These are phyloP conservation scores for Galaxea fascicularis DNA, from an alignment of 92 coral and sea anemone genomes.

Conservation along the genomic window DNA sequence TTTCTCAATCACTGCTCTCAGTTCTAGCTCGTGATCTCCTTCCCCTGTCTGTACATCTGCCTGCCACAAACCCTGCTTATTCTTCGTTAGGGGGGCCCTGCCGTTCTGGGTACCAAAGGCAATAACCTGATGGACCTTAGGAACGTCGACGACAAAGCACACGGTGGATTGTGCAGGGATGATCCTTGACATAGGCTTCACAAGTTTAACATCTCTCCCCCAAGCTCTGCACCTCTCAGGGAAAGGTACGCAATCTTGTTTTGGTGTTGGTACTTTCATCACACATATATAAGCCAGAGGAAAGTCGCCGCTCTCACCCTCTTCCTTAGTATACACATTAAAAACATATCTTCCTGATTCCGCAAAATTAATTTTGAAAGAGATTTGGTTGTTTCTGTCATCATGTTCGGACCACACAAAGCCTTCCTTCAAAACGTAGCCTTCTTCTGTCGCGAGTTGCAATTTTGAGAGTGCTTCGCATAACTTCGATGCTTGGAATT, in stretches of 20 bases:
- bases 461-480: constrained; percentile 4
- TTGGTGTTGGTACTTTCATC: neutral
- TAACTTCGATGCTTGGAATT: neutral
- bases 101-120: neutral
- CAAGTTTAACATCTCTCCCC: neutral
- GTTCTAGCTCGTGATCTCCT: constrained; percentile 11
- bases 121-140: neutral
- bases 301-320: neutral
- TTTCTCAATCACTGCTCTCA: neutral
- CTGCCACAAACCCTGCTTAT: neutral
- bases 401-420: constrained; percentile 9
- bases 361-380: constrained; percentile 7
- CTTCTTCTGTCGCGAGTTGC: constrained; percentile 11
- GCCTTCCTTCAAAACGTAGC: neutral
- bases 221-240: constrained; percentile 1
- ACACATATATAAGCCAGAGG: constrained; percentile 7
- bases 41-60: constrained; percentile 2
- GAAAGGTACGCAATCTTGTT: neutral
- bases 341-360: constrained; percentile 22
- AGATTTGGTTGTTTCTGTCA: constrained; percentile 3
- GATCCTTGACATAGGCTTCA: neutral
- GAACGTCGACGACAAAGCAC: constrained; percentile 5
- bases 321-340: constrained; percentile 4
- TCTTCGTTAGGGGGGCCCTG: neutral
- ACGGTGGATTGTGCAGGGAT: constrained; percentile 2